phyloP scores from a whole-genome alignment of 1,140 invertebrate species.

The Euwallacea similis region DNA sequence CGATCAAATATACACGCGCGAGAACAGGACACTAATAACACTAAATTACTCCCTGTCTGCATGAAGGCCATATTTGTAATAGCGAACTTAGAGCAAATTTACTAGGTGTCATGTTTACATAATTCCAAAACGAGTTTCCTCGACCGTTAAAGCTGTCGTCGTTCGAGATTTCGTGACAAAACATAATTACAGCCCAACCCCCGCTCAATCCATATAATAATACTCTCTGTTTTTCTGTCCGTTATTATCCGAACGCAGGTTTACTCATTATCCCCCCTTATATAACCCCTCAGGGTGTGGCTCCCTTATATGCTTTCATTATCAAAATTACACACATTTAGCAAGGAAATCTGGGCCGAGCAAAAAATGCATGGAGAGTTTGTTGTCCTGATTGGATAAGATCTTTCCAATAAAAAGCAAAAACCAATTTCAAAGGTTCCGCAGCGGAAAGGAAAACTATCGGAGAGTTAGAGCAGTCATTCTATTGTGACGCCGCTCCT shows the following conservation, averaged over 20 bases:
- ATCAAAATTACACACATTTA: too few species aligned
- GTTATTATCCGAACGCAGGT: too few species aligned
- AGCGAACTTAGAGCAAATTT: slow-evolving; percentile 27
- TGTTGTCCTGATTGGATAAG: too few species aligned
- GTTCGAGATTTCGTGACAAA: slow-evolving; percentile 30
- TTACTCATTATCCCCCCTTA: too few species aligned
- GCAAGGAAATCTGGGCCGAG: too few species aligned
- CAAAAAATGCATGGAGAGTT: too few species aligned
- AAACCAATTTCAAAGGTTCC: slow-evolving; percentile 16
- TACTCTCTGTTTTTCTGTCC: too few species aligned
- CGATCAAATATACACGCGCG: slow-evolving; percentile 10
- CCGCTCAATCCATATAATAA: too few species aligned
- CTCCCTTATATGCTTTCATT: too few species aligned
- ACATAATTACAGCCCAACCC: slow-evolving; percentile 22
- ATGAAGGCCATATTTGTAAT: slow-evolving; percentile 23
- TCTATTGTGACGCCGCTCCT: slow-evolving; percentile 5
- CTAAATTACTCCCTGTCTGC: slow-evolving; percentile 12
- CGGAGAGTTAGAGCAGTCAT: slow-evolving; percentile 20
- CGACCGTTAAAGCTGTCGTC: slow-evolving; percentile 20
- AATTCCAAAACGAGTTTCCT: slow-evolving; percentile 22
- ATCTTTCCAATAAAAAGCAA: slow-evolving; percentile 3
- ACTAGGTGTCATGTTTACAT: slow-evolving; percentile 32
- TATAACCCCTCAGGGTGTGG: too few species aligned
- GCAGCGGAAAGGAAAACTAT: slow-evolving; percentile 6
- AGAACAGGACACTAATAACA: slow-evolving; percentile 11